Percentiles rank a stretch among this genome's conserved stretches.
These are phyloP conservation scores for Anolis carolinensis DNA, from an alignment of 2,113 vertebrate genomes.

Conservation along the genomic window DNA sequence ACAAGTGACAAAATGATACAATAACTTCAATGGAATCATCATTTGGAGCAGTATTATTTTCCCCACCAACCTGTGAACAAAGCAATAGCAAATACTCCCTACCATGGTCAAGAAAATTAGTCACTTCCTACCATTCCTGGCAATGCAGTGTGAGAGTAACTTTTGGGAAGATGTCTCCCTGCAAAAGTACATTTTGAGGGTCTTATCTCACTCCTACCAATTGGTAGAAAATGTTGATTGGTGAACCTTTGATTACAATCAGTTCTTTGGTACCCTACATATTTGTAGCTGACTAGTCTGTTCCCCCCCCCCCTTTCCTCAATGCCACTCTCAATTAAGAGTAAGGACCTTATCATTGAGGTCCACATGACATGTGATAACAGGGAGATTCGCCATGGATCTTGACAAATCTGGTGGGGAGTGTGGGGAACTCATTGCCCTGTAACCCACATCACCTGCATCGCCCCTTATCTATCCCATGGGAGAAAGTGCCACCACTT, in stretches of 20 bases:
- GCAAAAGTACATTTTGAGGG: neutral
- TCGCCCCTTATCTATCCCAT: too few species aligned
- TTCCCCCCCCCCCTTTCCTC: conserved; percentile 22
- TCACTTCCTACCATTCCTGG: neutral
- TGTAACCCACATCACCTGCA: too few species aligned
- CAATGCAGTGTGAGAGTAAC: neutral
- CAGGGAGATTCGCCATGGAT: too few species aligned
- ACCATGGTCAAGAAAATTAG: neutral
- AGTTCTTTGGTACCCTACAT: neutral
- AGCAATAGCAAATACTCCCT: neutral
- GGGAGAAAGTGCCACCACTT: too few species aligned
- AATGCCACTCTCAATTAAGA: neutral
- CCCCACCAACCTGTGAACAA: neutral
- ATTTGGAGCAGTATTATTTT: neutral
- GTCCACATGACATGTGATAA: too few species aligned
- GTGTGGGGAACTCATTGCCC: too few species aligned
- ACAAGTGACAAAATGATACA: conserved; percentile 13
- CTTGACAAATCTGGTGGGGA: too few species aligned
- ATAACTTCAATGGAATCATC: conserved; percentile 3
- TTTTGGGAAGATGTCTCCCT: neutral
- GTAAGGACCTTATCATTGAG: neutral
- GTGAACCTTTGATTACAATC: neutral
- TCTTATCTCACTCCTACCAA: neutral
- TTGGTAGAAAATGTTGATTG: neutral
- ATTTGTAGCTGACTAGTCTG: conserved; percentile 32